Percentiles rank a stretch among this genome's conserved stretches.
Evolutionary conservation across 2,888 invertebrate genomes (phyloP).

Genomic region (Acleris sparsana): DNA sequence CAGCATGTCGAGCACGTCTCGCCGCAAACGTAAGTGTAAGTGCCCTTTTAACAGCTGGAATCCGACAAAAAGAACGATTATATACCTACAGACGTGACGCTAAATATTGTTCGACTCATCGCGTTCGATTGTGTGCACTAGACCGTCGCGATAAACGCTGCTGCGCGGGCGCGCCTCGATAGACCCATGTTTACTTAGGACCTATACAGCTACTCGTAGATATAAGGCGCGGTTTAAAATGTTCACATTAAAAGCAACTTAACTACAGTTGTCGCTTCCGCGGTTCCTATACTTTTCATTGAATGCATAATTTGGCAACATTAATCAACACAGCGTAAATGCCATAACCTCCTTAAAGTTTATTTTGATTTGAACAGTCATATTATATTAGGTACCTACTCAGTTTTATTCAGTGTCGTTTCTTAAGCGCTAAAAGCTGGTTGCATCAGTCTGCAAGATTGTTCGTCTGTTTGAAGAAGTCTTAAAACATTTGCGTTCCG

Average conservation of each 20-base stretch:
- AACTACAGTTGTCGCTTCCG: too few relatives aligned
- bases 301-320: too few relatives aligned
- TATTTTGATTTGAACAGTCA: not conserved
- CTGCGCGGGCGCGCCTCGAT: constrained; percentile 38
- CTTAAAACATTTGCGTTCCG: constrained; percentile 59
- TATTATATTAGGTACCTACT: constrained; percentile 39
- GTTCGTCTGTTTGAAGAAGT: constrained; percentile 48
- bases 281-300: too few relatives aligned
- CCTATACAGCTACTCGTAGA: constrained; percentile 29
- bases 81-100: constrained; percentile 2
- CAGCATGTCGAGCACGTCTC: constrained; percentile 1
- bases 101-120: not conserved
- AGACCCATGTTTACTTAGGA: constrained; percentile 36
- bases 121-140: constrained; percentile 41
- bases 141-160: constrained; percentile 39
- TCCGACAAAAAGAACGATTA: constrained; percentile 6
- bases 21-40: not conserved
- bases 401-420: constrained; percentile 38
- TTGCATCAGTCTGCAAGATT: constrained; percentile 40
- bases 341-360: too few relatives aligned
- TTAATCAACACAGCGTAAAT: not conserved
- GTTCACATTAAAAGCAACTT: too few relatives aligned
- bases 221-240: constrained; percentile 43
- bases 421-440: constrained; percentile 64
- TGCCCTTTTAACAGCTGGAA: constrained; percentile 6